A percentile compares a stretch with the other conserved stretches of the same genome.
Evolutionary conservation across 2,888 invertebrate genomes (phyloP).

Genomic region (Leptura quadrifasciata): DNA sequence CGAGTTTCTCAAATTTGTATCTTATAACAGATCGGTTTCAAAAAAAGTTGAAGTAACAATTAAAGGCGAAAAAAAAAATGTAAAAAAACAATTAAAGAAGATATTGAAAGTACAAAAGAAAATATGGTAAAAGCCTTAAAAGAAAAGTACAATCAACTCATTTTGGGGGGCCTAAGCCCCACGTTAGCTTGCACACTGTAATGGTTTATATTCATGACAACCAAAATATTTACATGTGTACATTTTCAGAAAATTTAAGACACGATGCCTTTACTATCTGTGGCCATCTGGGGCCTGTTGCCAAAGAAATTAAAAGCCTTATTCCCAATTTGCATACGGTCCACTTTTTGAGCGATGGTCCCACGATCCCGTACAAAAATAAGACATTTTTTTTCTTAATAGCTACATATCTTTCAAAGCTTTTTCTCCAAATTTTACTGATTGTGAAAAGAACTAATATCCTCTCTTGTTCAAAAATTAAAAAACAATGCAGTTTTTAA

Average conservation of each 20-base stretch:
- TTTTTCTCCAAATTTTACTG: background rate
- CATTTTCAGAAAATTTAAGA: background rate
- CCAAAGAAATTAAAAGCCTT: too few relatives aligned
- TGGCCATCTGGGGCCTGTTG: background rate
- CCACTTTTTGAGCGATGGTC: background rate
- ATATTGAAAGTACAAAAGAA: background rate
- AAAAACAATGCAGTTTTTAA: background rate
- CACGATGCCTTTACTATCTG: background rate
- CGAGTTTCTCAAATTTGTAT: background rate
- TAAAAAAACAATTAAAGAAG: background rate
- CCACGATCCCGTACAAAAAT: background rate
- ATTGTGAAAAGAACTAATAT: background rate
- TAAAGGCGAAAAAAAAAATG: background rate
- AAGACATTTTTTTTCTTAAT: background rate
- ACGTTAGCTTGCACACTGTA: background rate
- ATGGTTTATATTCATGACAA: background rate
- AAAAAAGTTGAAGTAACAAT: background rate
- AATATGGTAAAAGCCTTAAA: background rate
- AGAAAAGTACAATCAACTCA: background rate
- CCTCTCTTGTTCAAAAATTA: background rate
- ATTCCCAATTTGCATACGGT: background rate
- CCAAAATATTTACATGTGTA: background rate
- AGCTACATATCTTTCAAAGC: background rate
- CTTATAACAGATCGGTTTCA: background rate
- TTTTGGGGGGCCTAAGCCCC: background rate